These are phyloP conservation scores for Theretra japonica DNA, from an alignment of 2,888 invertebrate species.

Conservation along the genomic window DNA sequence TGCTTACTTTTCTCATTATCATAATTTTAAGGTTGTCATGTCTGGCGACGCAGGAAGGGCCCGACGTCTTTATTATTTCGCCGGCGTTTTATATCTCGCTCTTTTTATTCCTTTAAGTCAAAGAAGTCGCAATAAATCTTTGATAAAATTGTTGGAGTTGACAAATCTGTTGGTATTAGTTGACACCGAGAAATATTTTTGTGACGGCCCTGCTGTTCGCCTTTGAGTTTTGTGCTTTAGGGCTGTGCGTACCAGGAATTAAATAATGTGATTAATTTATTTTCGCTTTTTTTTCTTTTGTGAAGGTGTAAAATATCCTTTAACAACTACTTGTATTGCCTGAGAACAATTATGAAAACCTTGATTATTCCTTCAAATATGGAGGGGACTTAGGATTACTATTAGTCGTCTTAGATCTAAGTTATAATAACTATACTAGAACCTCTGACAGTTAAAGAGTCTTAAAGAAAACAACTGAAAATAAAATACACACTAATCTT, in stretches of 20 bases:
- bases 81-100: slow-evolving; percentile 47
- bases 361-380: no score
- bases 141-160: slow-evolving; percentile 37
- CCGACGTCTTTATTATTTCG: slow-evolving; percentile 60
- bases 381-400: no score
- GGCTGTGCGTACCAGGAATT: background rate
- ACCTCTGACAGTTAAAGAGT: no score
- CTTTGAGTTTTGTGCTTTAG: slow-evolving; percentile 12
- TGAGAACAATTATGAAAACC: no score
- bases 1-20: slow-evolving; percentile 67
- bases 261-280: no score
- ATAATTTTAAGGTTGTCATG: slow-evolving; percentile 69
- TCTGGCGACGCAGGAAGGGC: slow-evolving; percentile 37
- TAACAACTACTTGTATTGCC: no score
- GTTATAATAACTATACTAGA: no score
- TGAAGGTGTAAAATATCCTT: no score
- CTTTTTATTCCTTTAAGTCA: slow-evolving; percentile 42
- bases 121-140: slow-evolving; percentile 51
- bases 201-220: background rate
- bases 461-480: no score
- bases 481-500: no score
- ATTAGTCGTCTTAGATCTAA: no score
- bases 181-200: slow-evolving; percentile 40
- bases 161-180: slow-evolving; percentile 37
- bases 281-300: no score